Percentiles rank a stretch among this genome's conserved stretches.
phyloP scores from a whole-genome alignment of 1,140 invertebrate species.

The Diorhabda carinulata region DNA sequence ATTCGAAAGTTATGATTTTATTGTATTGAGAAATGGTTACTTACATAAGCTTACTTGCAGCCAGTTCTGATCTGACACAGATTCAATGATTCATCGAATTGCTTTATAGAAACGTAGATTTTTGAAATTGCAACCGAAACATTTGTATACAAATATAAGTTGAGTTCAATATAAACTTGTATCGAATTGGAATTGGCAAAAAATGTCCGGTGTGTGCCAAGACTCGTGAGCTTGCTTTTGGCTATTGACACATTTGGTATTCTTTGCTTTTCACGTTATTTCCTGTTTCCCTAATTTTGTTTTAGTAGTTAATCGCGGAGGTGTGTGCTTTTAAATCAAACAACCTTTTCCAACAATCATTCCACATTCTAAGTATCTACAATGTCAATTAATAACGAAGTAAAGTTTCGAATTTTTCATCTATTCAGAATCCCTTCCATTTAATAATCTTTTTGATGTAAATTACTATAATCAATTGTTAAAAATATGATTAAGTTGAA shows the following conservation, averaged over 20 bases:
- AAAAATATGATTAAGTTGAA: too few species aligned
- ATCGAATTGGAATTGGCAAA: constrained; percentile 8
- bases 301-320: constrained; percentile 27
- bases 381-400: too few species aligned
- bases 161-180: constrained; percentile 1
- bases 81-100: neutral
- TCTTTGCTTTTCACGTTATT: constrained; percentile 25
- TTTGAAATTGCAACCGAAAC: too few species aligned
- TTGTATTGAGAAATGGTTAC: too few species aligned
- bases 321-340: constrained; percentile 23
- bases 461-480: neutral
- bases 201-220: constrained; percentile 42
- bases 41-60: too few species aligned
- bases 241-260: constrained; percentile 28
- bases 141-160: neutral
- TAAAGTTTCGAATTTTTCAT: too few species aligned
- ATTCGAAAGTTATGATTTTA: too few species aligned
- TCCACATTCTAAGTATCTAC: too few species aligned
- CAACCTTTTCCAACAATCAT: neutral
- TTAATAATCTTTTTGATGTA: neutral
- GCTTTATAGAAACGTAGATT: too few species aligned
- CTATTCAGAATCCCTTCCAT: neutral
- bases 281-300: constrained; percentile 22
- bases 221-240: constrained; percentile 39
- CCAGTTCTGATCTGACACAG: constrained; percentile 10